Evolutionary conservation across 2,113 vertebrate genomes (phyloP), one percentile per base, ranked within the genome.

Genomic region (Pterocles orientalis): DNA sequence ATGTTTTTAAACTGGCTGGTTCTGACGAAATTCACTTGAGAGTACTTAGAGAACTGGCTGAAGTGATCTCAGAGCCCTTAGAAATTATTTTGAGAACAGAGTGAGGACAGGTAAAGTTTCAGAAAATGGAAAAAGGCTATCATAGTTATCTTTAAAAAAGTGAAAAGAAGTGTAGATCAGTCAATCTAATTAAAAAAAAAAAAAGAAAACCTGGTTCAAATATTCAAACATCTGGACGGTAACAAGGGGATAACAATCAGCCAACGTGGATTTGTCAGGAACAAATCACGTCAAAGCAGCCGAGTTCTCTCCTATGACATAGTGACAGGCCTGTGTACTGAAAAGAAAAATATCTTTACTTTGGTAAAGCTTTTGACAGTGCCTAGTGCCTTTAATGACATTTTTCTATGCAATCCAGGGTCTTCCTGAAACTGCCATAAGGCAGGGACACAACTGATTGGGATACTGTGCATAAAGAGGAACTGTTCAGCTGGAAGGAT

Each of bases 311-410:
- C 51, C 68, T 84, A 48, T 51, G 91, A 92, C 56, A 88, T 34
- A 18, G 60, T 94, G 91, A 97, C 80, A 92, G 81, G 61, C 18
- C 33, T 79, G 72, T 60, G 83, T 79, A 91, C 82, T 88, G 60
- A 88, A 94, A 94, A 92, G 16, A 69, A 91, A 92, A 92, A 82
- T 75, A 86, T 34, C 75, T 90, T 92, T 71, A 73, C 83, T 83
- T 85, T 47, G 62, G 18, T 56, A 84, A 84, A 89, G 77, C 43
- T 79, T 91, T 43, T 94, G 64, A 91, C 72, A 88, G 23, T 84
- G 56, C 57, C 53, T 91, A 88, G 23, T 84, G 56, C 57, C 53
- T 91, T 89, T 82, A 68, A 71, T 64, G 60, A 86, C 29, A 83
- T 71, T 71, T 94, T 91, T 81, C 92, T 86, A 45, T 78, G 65